Evolutionary conservation across 2,113 vertebrate genomes (phyloP).

Genomic region (Rousettus leschenaultii): DNA sequence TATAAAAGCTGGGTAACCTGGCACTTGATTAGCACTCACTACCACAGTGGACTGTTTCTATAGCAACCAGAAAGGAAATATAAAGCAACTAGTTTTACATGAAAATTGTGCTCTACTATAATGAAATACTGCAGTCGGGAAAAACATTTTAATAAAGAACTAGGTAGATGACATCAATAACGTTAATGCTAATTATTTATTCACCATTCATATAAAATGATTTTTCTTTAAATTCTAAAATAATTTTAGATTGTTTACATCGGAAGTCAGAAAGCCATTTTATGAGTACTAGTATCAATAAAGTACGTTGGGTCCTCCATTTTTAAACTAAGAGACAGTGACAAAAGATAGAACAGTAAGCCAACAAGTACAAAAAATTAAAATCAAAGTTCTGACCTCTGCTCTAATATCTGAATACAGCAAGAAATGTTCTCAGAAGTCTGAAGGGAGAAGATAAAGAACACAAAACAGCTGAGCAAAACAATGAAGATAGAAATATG

Average conservation of each 20-base stretch:
- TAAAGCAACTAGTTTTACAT: constrained; percentile 80
- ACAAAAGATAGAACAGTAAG: not conserved
- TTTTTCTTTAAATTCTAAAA: constrained; percentile 1
- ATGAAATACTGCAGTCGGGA: constrained; percentile 63
- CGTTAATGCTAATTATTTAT: constrained; percentile 21
- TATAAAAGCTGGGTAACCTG: constrained; percentile 70
- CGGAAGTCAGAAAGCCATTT: constrained; percentile 8
- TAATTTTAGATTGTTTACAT: not conserved
- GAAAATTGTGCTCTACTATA: constrained; percentile 83
- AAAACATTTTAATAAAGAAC: constrained; percentile 67
- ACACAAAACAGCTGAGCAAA: not conserved
- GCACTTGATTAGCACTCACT: constrained; percentile 72
- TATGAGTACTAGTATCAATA: not conserved
- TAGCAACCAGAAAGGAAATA: constrained; percentile 79
- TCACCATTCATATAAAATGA: constrained; percentile 51
- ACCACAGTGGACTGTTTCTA: constrained; percentile 75
- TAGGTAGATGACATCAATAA: constrained; percentile 60
- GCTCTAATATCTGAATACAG: not conserved
- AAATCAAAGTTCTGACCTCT: not conserved
- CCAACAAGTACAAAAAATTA: not conserved
- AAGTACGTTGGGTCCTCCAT: not conserved
- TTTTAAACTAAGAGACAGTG: not conserved
- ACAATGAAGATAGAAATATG: not conserved
- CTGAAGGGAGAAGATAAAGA: not conserved
- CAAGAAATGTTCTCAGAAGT: not conserved